Evolutionary conservation across 2,888 invertebrate genomes (phyloP), one percentile per base, ranked within the genome.

Genomic region (Automeris io): DNA sequence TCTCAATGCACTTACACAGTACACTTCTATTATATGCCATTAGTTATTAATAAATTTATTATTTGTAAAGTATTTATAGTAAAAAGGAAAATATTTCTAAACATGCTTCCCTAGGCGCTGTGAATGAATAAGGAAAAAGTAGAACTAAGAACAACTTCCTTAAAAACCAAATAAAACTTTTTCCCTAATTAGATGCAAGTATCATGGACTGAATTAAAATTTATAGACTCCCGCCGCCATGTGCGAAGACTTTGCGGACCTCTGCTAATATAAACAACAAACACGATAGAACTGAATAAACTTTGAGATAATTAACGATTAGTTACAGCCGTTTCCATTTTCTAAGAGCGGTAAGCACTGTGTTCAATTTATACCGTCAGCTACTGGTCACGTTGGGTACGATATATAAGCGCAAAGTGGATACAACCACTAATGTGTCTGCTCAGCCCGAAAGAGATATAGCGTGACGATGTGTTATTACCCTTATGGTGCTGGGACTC

Each of bases 261-360:
- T 29, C n/a, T 6, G 16, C 13, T 29, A 65, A 65, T 65, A 61
- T 66, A 47, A 39, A 48, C 53, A 19, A 26, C 55, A 49, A 55
- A 5, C 49, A 50, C 41, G 49, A 51, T 51, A 49, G 52, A 52
- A 49, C 21, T 46, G 48, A 46, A 45, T 40, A 42, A 44, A 50
- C 54, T 54, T 47, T 43, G 42, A 36, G 43, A 46, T 21, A 33
- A 29, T 33, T 36, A 26, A 6, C 19, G 25, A 25, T 35, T 16
- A 24, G 13, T 16, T 16, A 8, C 11, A 12, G 19, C 21, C 19
- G 18, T 11, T 11, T 33, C 11, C 11, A 33, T 19, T 33, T 19
- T 35, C 16, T 8, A 22, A 22, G 7, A 18, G 8, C 18, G n/a
- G 31, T 16, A n/a, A 18, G 31, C 18, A 18, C 18, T 18, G 29